Evolutionary conservation across 2,113 vertebrate species (phyloP), one percentile per base, ranked within the genome.

Genomic region (Athene cunicularia): DNA sequence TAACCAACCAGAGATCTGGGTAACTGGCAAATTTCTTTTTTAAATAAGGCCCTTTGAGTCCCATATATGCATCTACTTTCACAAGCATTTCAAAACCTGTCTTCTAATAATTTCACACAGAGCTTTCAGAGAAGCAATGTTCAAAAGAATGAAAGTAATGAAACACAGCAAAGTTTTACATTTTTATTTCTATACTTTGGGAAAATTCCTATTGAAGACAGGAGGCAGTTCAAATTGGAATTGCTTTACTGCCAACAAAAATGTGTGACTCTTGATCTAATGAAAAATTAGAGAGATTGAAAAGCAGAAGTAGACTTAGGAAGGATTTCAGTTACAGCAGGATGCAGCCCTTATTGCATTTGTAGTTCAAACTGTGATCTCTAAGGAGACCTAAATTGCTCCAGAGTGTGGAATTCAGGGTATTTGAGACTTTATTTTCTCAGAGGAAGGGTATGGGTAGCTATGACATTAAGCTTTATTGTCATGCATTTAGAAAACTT

Each of bases 71-170:
- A 98, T 98, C 98, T 98, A 96, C 97, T 97, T 98, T 98, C 96
- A 97, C 96, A 97, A 95, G 96, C 97, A 98, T 98, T 97, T 98
- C 97, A 98, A 98, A 98, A 97, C 96, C 94, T 70, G 20, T 97
- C 97, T 98, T 98, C 97, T 98, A 98, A 98, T 98, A 98, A 98
- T 97, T 98, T 98, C 98, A 98, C 98, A 98, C 98, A 98, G 98
- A 97, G 98, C 97, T 98, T 98, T 98, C 97, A 92, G 97, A 64
- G 88, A 89, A 94, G 98, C 95, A 94, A 94, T 94, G 97, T 98
- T 98, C 98, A 98, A 98, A 98, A 98, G 98, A 98, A 97, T 96
- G 94, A 97, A 97, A 97, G 96, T 98, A 98, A 98, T 98, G 97
- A 98, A 98, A 98, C 95, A 96, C 66, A 97, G 97, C 97, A 98